Conservation (phyloP, 2,113 vertebrate species). For the Mesoclemmys tuberculata region DNA sequence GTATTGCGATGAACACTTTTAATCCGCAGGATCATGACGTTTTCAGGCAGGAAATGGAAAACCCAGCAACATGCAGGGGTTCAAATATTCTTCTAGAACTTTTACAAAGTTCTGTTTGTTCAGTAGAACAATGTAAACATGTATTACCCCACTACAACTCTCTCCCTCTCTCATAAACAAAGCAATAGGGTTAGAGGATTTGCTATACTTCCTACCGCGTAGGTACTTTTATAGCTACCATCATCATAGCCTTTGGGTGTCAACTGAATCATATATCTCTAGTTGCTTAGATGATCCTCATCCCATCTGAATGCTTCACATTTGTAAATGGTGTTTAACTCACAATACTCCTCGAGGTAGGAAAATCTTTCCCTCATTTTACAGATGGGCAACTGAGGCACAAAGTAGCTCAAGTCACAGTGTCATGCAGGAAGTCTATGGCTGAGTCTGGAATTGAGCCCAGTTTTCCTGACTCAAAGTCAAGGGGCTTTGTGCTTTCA, state of each 20-base stretch:
- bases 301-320: not conserved
- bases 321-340: not conserved
- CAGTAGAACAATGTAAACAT: not conserved
- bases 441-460: not conserved
- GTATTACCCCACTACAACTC: not conserved
- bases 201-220: not conserved
- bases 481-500: not conserved
- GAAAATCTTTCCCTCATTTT: not conserved
- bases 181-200: not conserved
- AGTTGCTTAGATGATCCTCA: not conserved
- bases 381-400: not conserved
- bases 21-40: not conserved
- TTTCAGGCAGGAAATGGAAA: not conserved
- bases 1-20: not conserved
- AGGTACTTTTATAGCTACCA: not conserved
- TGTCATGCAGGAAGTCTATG: not conserved
- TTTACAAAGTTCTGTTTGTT: not conserved
- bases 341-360: fast-evolving
- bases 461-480: not conserved
- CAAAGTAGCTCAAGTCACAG: not conserved
- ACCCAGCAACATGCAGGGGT: not conserved
- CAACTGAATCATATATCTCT: not conserved
- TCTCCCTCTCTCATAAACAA: not conserved
- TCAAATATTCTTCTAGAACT: not conserved
- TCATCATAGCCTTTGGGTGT: not conserved